phyloP scores from a whole-genome alignment of 2,797 vertebrate species.

The Melanotaenia boesemani region DNA sequence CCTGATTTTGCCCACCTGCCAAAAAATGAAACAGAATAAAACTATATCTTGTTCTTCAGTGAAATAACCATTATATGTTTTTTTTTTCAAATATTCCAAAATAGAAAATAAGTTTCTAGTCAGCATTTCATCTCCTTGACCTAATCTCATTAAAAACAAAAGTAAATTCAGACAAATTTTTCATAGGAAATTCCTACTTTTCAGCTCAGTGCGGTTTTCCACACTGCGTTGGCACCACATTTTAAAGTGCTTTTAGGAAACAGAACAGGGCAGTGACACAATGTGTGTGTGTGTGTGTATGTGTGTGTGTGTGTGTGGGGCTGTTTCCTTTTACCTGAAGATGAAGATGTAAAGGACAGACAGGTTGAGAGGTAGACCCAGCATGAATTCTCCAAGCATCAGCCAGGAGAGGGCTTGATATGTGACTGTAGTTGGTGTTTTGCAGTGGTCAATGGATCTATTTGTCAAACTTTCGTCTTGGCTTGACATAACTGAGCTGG shows the following conservation, averaged over 20 bases:
- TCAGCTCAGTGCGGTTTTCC: neutral
- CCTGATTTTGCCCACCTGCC: too few species aligned
- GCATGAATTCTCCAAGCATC: conserved; percentile 55
- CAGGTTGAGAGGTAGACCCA: conserved; percentile 80
- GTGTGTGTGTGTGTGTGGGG: neutral
- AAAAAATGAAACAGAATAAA: too few species aligned
- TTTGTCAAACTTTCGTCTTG: conserved; percentile 10
- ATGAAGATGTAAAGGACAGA: conserved; percentile 80
- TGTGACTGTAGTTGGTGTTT: rapidly evolving
- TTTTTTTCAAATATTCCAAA: too few species aligned
- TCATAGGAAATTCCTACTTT: too few species aligned
- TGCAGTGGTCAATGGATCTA: conserved; percentile 23
- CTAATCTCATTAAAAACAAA: too few species aligned
- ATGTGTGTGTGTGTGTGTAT: too few species aligned
- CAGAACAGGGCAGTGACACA: neutral
- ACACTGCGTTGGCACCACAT: too few species aligned
- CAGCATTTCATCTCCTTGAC: neutral
- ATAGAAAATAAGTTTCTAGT: too few species aligned
- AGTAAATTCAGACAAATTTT: neutral
- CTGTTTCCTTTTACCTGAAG: conserved; percentile 67
- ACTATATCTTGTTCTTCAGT: too few species aligned
- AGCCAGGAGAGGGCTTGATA: conserved; percentile 51
- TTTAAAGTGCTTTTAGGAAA: neutral
- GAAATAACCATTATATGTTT: too few species aligned
- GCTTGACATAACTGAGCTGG: rapidly evolving